Base-by-base conservation (phyloP, 2,888 invertebrate genomes). In the Tetranychus truncatus region DNA sequence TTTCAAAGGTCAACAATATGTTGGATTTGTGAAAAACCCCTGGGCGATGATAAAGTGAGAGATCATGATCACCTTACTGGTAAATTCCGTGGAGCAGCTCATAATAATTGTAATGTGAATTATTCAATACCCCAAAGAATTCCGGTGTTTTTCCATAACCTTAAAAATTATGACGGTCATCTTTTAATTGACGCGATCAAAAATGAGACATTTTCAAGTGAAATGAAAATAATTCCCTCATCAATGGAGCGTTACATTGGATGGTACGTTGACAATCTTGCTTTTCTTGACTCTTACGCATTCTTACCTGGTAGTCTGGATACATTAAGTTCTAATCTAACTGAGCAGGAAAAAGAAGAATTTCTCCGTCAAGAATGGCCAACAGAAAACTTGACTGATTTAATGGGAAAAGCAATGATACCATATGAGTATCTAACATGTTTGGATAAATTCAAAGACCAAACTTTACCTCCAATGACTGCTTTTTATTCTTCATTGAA, bases 41-140 rank as follows among this genome's bases (percentile, higher is more conserved):
- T 67, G 9, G 20, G n/a, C 4, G 67, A 67, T 21, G 21, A 18
- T 21, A 67, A 21, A 67, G 67, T 21, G n/a, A 67, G 67, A 21
- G 67, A 67, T 67, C 67, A 67, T 67, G 67, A 67, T 67, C 67
- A 67, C n/a, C n/a, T 67, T 2, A 21, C 1, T 67, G 67, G 67
- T 2, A 18, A 18, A 67, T 67, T 18, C n/a, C 11, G 67, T 9
- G 67, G 67, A 9, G 67, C 67, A 18, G 67, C 67, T 1, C 67
- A 67, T 67, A n/a, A 21, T 9, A 9, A 18, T 8, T 67, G 67
- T 67, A 67, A 67, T 67, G 18, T 67, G 11, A 11, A 67, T 9
- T 18, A 18, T 11, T 9, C 8, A 9, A 8, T 67, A n/a, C n/a
- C 67, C 0, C 8, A 9, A 18, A n/a, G n/a, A 18, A n/a, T 67